Evolutionary conservation across 2,888 invertebrate species (phyloP).

Genomic region (Drosophila nr. perissopoda): DNA sequence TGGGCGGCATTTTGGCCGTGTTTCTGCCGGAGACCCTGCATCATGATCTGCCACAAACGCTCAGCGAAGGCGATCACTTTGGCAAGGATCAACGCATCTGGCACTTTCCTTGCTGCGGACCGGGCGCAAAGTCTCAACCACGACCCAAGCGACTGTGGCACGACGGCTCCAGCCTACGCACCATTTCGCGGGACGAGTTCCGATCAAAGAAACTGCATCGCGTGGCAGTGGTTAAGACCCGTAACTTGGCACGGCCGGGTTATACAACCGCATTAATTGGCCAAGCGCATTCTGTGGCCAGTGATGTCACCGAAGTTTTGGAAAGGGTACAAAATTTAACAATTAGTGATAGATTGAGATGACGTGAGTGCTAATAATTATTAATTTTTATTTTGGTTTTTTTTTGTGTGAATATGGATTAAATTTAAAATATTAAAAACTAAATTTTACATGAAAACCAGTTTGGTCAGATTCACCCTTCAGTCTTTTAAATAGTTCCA

Average conservation of each 20-base stretch:
- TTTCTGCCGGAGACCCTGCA: constrained; percentile 94
- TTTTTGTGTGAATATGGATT: not conserved
- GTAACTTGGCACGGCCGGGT: not conserved
- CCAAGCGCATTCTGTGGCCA: not conserved
- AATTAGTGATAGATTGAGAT: not conserved
- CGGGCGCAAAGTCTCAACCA: constrained; percentile 86
- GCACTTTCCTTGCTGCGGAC: constrained; percentile 89
- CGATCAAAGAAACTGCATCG: constrained; percentile 57
- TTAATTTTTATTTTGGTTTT: not conserved
- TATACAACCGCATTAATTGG: not conserved
- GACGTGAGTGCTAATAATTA: not conserved
- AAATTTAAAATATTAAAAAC: not conserved
- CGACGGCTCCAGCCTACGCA: constrained; percentile 61
- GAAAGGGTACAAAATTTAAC: constrained; percentile 21
- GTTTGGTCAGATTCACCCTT: not conserved
- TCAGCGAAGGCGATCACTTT: constrained; percentile 94
- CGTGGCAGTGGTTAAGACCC: constrained; percentile 22
- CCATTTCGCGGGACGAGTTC: constrained; percentile 57
- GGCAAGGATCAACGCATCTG: constrained; percentile 91
- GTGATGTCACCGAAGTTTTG: constrained; percentile 4
- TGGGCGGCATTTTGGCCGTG: constrained; percentile 90
- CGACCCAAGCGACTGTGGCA: constrained; percentile 35
- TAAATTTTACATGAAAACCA: not conserved
- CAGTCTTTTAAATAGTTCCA: not conserved
- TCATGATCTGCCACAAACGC: constrained; percentile 93